Conservation (phyloP, 2,797 vertebrate species). For the Spheniscus humboldti region DNA sequence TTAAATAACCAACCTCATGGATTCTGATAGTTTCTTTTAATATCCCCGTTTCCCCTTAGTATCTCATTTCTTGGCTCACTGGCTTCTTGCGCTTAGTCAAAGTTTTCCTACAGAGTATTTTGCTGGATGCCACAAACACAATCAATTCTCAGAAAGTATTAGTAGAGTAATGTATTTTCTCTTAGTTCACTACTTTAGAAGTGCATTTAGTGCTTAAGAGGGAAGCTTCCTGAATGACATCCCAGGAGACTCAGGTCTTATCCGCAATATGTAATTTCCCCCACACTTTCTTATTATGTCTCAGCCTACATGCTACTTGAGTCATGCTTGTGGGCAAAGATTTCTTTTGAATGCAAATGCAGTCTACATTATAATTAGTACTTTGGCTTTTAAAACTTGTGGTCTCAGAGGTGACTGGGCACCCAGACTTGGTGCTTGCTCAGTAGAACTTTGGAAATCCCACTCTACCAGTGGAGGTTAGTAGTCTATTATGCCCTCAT, state of each 20-base stretch:
- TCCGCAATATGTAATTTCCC: constrained; percentile 38
- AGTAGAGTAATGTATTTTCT: not conserved
- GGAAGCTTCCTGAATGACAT: constrained; percentile 33
- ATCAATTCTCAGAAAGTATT: not conserved
- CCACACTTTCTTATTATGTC: constrained; percentile 49
- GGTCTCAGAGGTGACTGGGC: constrained; percentile 34
- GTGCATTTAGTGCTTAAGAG: not conserved
- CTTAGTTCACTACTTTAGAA: not conserved
- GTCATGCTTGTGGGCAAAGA: constrained; percentile 51
- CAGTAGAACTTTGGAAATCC: constrained; percentile 24
- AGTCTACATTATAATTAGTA: constrained; percentile 14
- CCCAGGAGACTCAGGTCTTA: not conserved
- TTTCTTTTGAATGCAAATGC: constrained; percentile 53
- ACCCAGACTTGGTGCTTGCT: not conserved
- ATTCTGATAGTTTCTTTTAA: not conserved
- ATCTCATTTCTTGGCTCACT: not conserved
- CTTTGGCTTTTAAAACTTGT: constrained; percentile 18
- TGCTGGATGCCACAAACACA: not conserved
- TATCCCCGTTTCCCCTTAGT: not conserved
- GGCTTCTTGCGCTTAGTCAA: not conserved
- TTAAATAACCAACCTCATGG: not conserved
- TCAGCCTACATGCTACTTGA: constrained; percentile 36
- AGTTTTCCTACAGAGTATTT: not conserved
- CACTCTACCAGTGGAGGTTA: not conserved
- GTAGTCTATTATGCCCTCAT: not conserved